A percentile compares a stretch with the other conserved stretches of the same genome.
Conservation (phyloP, 53 echinoderm and acorn worm species). For the Holothuria leucospilota region DNA sequence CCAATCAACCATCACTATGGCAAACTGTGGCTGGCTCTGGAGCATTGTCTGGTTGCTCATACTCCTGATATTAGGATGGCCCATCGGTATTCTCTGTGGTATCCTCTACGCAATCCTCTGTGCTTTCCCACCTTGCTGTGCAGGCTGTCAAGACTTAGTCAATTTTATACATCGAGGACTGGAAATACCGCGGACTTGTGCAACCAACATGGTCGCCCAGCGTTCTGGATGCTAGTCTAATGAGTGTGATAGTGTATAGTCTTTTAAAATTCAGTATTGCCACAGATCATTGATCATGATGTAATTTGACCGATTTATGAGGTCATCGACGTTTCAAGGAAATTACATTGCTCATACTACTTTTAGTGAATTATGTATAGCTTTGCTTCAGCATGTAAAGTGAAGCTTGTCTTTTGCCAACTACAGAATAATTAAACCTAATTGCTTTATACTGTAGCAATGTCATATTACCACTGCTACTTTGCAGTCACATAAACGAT, state of each 20-base stretch:
- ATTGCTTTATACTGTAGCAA: too few relatives aligned
- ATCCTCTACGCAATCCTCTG: constrained; percentile 94
- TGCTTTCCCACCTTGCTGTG: constrained; percentile 97
- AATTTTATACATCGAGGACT: constrained; percentile 95
- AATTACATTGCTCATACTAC: too few relatives aligned
- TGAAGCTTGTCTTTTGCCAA: too few relatives aligned
- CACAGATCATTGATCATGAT: too few relatives aligned
- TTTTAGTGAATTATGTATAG: too few relatives aligned
- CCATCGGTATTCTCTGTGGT: constrained; percentile 94
- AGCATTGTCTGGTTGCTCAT: constrained; percentile 94
- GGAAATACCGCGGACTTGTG: constrained; percentile 91
- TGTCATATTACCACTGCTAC: too few relatives aligned
- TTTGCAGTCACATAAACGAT: too few relatives aligned
- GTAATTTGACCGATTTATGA: too few relatives aligned
- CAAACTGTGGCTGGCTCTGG: constrained; percentile 99
- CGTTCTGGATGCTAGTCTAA: constrained; percentile 80
- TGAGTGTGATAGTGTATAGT: not conserved
- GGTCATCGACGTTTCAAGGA: too few relatives aligned
- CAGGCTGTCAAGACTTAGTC: constrained; percentile 85
- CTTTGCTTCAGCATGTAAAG: too few relatives aligned
- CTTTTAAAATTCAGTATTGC: too few relatives aligned
- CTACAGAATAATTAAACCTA: too few relatives aligned
- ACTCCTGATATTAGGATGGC: constrained; percentile 92
- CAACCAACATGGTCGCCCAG: constrained; percentile 95
- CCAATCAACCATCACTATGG: constrained; percentile 57